phyloP scores from a whole-genome alignment of 1,140 invertebrate genomes.

The Drosophila nebulosa region DNA sequence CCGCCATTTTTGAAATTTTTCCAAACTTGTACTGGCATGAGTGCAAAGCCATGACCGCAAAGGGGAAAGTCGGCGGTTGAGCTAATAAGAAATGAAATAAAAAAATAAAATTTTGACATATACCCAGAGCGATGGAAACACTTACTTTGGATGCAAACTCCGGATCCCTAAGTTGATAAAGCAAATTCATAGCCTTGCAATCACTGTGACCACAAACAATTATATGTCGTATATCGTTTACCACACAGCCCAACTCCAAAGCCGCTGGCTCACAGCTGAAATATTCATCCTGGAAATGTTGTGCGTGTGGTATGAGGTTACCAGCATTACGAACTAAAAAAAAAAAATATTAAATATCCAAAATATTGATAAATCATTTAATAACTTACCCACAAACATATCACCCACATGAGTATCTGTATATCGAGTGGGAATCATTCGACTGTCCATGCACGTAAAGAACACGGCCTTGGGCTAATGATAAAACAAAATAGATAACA shows the following conservation, averaged over 20 bases:
- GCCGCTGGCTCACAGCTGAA: conserved; percentile 97
- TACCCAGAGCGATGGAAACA: no score
- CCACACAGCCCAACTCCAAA: conserved; percentile 94
- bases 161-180: conserved; percentile 91
- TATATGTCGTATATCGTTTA: conserved; percentile 96
- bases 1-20: conserved; percentile 91
- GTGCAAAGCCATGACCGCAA: conserved; percentile 95
- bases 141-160: conserved; percentile 87
- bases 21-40: conserved; percentile 90
- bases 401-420: conserved; percentile 97
- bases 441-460: conserved; percentile 98
- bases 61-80: conserved; percentile 91
- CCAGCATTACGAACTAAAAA: conserved; percentile 94
- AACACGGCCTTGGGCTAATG: conserved; percentile 95
- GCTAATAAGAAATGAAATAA: conserved; percentile 79
- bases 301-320: conserved; percentile 94
- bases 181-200: conserved; percentile 97
- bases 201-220: conserved; percentile 98
- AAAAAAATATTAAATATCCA: conserved; percentile 12
- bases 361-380: conserved; percentile 9
- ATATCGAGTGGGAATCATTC: conserved; percentile 97
- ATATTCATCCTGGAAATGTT: conserved; percentile 91
- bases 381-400: conserved; percentile 94
- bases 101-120: not conserved
- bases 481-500: conserved; percentile 40